Evolutionary conservation across 2,113 vertebrate species (phyloP).

Genomic region (Burhinus bistriatus): DNA sequence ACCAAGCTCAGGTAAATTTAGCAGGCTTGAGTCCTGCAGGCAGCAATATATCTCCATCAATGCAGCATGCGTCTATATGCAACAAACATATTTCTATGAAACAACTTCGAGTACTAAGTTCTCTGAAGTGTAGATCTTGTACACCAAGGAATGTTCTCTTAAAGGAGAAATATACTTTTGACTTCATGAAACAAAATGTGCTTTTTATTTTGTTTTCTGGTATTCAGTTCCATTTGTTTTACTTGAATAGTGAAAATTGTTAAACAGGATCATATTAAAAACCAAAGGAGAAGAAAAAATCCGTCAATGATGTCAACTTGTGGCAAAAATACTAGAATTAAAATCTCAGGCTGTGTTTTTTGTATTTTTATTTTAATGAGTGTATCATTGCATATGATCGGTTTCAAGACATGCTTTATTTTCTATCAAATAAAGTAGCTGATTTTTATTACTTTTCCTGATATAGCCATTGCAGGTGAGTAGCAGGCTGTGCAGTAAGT

Average conservation of each 20-base stretch:
- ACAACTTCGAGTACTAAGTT: constrained; percentile 4
- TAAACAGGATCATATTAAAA: constrained; percentile 1
- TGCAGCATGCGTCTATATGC: constrained; percentile 38
- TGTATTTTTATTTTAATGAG: constrained; percentile 47
- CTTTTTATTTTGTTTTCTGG: constrained; percentile 32
- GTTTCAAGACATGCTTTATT: constrained; percentile 12
- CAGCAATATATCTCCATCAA: constrained; percentile 63
- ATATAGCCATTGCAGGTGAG: not conserved
- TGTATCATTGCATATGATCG: not conserved
- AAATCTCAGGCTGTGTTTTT: constrained; percentile 62
- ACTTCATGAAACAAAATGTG: not conserved
- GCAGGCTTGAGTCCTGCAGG: constrained; percentile 63
- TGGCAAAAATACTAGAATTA: constrained; percentile 39
- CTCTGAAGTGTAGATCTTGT: not conserved
- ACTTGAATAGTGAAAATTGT: constrained; percentile 45
- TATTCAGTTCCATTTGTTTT: constrained; percentile 41
- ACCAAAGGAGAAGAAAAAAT: constrained; percentile 56
- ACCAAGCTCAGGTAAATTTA: constrained; percentile 69
- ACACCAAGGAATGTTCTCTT: not conserved
- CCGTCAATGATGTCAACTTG: not conserved
- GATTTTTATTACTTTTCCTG: not conserved
- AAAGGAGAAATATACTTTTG: not conserved
- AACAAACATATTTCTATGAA: not conserved
- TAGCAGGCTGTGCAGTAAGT: not conserved
- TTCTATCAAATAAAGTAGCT: constrained; percentile 21